phyloP scores from a whole-genome alignment of 2,888 invertebrate genomes.

The Nebria brevicollis region DNA sequence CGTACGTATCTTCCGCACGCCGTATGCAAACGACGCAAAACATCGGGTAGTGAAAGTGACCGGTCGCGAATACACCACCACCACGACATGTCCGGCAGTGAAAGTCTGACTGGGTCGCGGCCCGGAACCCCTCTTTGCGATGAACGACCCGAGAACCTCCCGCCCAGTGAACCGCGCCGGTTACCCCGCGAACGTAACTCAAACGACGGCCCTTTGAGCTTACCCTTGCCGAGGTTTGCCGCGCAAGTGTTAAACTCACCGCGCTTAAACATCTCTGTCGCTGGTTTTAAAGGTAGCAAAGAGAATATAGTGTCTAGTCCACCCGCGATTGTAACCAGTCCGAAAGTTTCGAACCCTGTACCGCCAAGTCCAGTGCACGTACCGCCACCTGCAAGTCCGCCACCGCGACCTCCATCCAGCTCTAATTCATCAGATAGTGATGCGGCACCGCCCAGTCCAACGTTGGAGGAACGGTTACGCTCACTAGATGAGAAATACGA shows the following conservation, averaged over 20 bases:
- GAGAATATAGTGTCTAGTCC: conserved; percentile 58
- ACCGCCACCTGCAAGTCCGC: conserved; percentile 71
- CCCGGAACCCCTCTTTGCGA: conserved; percentile 89
- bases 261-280: conserved; percentile 58
- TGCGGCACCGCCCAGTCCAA: conserved; percentile 75
- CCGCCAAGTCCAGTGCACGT: conserved; percentile 60
- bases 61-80: conserved; percentile 61
- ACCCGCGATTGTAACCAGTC: conserved; percentile 65
- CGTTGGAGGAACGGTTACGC: conserved; percentile 90
- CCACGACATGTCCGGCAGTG: conserved; percentile 69
- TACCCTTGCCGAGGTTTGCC: conserved; percentile 91
- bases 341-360: conserved; percentile 61
- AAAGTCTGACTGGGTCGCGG: conserved; percentile 76
- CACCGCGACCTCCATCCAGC: conserved; percentile 78
- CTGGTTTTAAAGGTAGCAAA: conserved; percentile 60
- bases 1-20: conserved; percentile 61
- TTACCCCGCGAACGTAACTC: conserved; percentile 69
- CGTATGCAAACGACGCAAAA: conserved; percentile 68
- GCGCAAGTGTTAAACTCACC: conserved; percentile 68
- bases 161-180: conserved; percentile 80
- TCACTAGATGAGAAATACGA: conserved; percentile 94
- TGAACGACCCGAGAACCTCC: conserved; percentile 78
- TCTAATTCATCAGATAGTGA: conserved; percentile 80
- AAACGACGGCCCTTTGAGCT: conserved; percentile 77
- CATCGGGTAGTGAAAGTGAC: conserved; percentile 59